These are phyloP conservation scores for Himalopsyche kuldschensis DNA, from an alignment of 2,888 invertebrate species.

Conservation along the genomic window DNA sequence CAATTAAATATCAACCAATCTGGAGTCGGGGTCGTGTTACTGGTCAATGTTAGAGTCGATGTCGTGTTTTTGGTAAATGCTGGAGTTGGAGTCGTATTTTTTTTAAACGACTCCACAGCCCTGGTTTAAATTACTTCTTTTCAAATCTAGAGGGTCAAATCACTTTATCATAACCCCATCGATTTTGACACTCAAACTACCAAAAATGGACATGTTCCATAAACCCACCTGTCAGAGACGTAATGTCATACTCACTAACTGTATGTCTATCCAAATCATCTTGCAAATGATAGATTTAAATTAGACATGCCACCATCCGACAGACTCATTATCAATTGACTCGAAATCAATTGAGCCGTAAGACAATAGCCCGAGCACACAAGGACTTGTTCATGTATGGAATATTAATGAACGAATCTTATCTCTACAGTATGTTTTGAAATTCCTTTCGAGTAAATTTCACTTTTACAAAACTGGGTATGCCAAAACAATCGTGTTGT, in stretches of 20 bases:
- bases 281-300: not conserved
- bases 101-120: too few species aligned
- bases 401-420: not conserved
- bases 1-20: too few species aligned
- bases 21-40: too few species aligned
- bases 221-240: not conserved
- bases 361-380: not conserved
- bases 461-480: not conserved
- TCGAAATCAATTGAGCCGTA: conserved; percentile 6
- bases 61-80: too few species aligned
- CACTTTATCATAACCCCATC: too few species aligned
- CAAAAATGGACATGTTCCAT: not conserved
- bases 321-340: not conserved
- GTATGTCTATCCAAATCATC: not conserved
- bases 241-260: not conserved
- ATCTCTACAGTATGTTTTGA: conserved; percentile 12
- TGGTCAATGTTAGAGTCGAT: too few species aligned
- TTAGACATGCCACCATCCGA: not conserved
- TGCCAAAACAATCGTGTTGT: not conserved
- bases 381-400: not conserved
- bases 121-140: too few species aligned
- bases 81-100: too few species aligned
- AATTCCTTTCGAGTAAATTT: not conserved
- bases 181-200: too few species aligned
- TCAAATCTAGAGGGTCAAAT: too few species aligned